Evolutionary conservation across 1,140 invertebrate genomes (phyloP).

Genomic region (Drosophila sproati): DNA sequence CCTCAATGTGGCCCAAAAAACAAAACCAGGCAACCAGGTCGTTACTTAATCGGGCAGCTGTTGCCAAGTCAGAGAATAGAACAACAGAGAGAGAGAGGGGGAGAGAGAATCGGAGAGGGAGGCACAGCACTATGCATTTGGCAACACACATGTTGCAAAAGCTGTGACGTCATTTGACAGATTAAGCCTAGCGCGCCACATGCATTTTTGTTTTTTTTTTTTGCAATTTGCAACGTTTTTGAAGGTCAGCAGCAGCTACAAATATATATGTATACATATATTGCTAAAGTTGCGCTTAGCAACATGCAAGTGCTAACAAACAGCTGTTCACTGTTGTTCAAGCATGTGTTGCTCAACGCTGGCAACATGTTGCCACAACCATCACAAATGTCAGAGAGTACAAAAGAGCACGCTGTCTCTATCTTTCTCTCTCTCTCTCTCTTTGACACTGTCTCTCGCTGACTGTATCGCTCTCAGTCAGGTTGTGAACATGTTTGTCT

Average conservation of each 20-base stretch:
- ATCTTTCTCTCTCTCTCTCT: conserved; percentile 26
- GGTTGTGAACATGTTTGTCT: conserved; percentile 74
- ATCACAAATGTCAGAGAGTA: conserved; percentile 31
- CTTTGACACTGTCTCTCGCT: too few relatives aligned
- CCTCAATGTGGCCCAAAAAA: conserved; percentile 60
- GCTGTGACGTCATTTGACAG: conserved; percentile 67
- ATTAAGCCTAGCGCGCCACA: conserved; percentile 47
- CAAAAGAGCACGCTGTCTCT: conserved; percentile 23
- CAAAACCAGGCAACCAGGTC: conserved; percentile 68
- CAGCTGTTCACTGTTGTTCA: conserved; percentile 54
- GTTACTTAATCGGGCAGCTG: conserved; percentile 72
- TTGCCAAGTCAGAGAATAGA: conserved; percentile 42
- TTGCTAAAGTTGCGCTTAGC: conserved; percentile 49
- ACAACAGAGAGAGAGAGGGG: neutral
- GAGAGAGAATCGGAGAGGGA: neutral
- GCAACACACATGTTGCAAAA: conserved; percentile 61
- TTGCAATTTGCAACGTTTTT: conserved; percentile 16
- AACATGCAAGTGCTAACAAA: conserved; percentile 43
- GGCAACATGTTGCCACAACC: conserved; percentile 64
- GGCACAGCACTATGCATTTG: conserved; percentile 43
- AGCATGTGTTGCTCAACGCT: conserved; percentile 42
- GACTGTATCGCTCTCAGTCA: conserved; percentile 22
- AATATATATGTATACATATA: neutral
- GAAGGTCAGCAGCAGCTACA: conserved; percentile 35
- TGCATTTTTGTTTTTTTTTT: neutral